These are phyloP conservation scores for Capra hircus DNA, from an alignment of 2,113 vertebrate species.

Conservation along the genomic window DNA sequence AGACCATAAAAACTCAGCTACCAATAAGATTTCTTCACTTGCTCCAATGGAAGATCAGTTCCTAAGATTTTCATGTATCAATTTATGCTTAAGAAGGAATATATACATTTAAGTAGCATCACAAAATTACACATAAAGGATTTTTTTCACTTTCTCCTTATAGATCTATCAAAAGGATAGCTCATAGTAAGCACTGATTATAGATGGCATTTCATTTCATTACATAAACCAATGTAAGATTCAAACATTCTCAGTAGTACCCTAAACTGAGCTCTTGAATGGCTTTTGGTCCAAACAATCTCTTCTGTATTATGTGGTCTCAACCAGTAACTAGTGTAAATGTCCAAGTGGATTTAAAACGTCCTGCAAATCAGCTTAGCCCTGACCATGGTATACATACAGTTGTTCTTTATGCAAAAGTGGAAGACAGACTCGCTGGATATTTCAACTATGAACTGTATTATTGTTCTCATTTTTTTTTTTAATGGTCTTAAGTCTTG, in stretches of 20 bases:
- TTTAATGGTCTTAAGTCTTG: neutral
- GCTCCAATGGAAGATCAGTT: neutral
- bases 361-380: neutral
- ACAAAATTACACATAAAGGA: neutral
- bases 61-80: neutral
- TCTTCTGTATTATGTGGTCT: neutral
- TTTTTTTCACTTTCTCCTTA: conserved; percentile 9
- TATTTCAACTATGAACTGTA: neutral
- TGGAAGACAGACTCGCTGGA: neutral
- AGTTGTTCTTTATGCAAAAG: neutral
- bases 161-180: neutral
- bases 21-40: neutral
- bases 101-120: neutral
- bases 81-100: neutral
- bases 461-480: neutral
- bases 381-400: neutral
- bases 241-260: neutral
- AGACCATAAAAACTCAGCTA: neutral
- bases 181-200: neutral
- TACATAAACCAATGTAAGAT: neutral
- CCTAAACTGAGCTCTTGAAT: neutral
- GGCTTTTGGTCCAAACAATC: neutral
- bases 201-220: neutral
- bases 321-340: neutral
- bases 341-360: neutral